Conservation (phyloP, 2,888 invertebrate genomes). For the Atherix ibis region DNA sequence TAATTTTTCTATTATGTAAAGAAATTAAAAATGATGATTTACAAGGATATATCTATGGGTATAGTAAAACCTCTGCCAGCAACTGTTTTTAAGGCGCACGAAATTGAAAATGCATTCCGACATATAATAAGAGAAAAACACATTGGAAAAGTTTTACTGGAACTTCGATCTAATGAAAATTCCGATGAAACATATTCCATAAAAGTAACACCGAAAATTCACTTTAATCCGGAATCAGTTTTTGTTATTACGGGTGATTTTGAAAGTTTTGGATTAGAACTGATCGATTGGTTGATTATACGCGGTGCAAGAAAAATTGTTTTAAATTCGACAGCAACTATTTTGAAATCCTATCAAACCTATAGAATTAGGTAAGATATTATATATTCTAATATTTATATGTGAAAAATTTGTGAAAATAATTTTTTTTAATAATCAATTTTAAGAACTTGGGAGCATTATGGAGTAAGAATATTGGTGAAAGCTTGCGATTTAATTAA, state of each 20-base stretch:
- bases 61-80: slow-evolving; percentile 51
- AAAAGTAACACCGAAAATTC: slow-evolving; percentile 20
- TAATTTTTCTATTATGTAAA: too few relatives aligned
- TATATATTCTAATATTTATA: background rate
- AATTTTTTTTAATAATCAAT: slow-evolving; percentile 1
- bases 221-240: slow-evolving; percentile 19
- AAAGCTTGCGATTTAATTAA: slow-evolving; percentile 57
- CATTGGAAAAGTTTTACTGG: slow-evolving; percentile 51
- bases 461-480: slow-evolving; percentile 51
- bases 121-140: slow-evolving; percentile 55
- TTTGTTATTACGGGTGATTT: slow-evolving; percentile 64
- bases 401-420: background rate
- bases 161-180: slow-evolving; percentile 22
- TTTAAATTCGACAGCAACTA: slow-evolving; percentile 63
- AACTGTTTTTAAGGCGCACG: slow-evolving; percentile 44
- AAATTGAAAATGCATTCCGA: slow-evolving; percentile 57
- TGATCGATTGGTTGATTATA: slow-evolving; percentile 70
- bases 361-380: slow-evolving; percentile 43
- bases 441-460: slow-evolving; percentile 48
- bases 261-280: slow-evolving; percentile 83
- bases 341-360: slow-evolving; percentile 68
- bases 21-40: too few relatives aligned
- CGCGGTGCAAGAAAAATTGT: slow-evolving; percentile 66
- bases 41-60: slow-evolving; percentile 49
- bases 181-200: slow-evolving; percentile 20